phyloP scores from a whole-genome alignment of 2,888 invertebrate genomes.

The Eristalis tenax region DNA sequence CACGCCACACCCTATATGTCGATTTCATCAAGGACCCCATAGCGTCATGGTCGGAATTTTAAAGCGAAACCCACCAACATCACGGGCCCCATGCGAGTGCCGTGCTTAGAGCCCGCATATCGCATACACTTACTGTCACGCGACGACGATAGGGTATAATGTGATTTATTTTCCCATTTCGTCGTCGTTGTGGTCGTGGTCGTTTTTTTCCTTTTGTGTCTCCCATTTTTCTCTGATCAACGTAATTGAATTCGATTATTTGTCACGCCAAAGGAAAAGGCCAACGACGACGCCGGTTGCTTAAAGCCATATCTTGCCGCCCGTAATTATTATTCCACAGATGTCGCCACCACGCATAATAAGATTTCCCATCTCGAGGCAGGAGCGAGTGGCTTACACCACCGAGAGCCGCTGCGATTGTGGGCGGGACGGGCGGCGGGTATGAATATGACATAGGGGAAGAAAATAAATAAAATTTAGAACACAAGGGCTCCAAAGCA shows the following conservation, averaged over 20 bases:
- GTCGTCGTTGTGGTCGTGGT: too few relatives aligned
- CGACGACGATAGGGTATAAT: constrained; percentile 37
- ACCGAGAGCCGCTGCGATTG: not conserved
- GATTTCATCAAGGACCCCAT: not conserved
- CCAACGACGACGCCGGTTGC: not conserved
- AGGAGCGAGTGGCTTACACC: constrained; percentile 11
- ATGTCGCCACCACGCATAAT: constrained; percentile 69
- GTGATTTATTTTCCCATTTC: constrained; percentile 54
- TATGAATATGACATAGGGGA: constrained; percentile 45
- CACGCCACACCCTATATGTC: not conserved
- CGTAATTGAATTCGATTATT: constrained; percentile 69
- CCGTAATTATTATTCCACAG: constrained; percentile 70
- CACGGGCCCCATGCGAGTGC: not conserved
- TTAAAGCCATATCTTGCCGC: constrained; percentile 50
- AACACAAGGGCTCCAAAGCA: constrained; percentile 41
- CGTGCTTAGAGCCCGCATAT: not conserved
- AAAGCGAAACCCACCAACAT: not conserved
- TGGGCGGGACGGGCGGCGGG: constrained; percentile 16
- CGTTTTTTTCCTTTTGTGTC: not conserved
- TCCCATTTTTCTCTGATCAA: not conserved
- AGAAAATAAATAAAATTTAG: constrained; percentile 62
- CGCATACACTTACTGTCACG: not conserved
- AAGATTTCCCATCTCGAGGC: constrained; percentile 47
- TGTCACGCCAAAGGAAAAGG: constrained; percentile 29
- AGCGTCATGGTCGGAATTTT: not conserved